These are phyloP conservation scores for Margarornis squamiger DNA, from an alignment of 2,797 vertebrate species.

Conservation along the genomic window DNA sequence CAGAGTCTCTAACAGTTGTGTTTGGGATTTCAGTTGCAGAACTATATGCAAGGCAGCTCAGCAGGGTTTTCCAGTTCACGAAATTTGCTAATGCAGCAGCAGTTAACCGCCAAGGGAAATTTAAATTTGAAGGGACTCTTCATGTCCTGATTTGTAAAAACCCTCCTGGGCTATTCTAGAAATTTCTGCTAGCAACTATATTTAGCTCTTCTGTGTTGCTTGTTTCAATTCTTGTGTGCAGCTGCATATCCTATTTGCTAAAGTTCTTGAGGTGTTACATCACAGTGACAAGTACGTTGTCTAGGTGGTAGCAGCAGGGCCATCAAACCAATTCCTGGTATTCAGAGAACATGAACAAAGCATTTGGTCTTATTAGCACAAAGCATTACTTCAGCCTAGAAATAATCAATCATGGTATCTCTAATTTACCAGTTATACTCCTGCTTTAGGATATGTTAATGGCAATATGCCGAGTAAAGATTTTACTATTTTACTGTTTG, in stretches of 20 bases:
- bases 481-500: neutral
- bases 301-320: neutral
- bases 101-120: constrained; percentile 42
- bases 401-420: neutral
- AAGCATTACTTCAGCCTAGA: constrained; percentile 25
- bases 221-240: neutral
- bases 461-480: constrained; percentile 4
- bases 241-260: neutral
- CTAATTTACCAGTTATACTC: constrained; percentile 14
- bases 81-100: constrained; percentile 34
- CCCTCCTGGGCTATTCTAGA: constrained; percentile 27
- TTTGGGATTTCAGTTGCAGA: neutral
- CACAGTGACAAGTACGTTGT: neutral
- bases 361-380: constrained; percentile 56
- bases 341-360: neutral
- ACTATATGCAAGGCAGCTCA: neutral
- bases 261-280: neutral
- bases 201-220: constrained; percentile 13
- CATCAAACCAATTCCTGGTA: neutral
- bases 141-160: constrained; percentile 57
- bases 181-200: constrained; percentile 20
- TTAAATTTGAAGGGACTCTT: constrained; percentile 51
- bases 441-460: constrained; percentile 25
- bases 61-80: constrained; percentile 37
- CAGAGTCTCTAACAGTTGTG: neutral